Base-by-base conservation (phyloP, 2,797 vertebrate genomes). In the Melopsittacus undulatus region DNA sequence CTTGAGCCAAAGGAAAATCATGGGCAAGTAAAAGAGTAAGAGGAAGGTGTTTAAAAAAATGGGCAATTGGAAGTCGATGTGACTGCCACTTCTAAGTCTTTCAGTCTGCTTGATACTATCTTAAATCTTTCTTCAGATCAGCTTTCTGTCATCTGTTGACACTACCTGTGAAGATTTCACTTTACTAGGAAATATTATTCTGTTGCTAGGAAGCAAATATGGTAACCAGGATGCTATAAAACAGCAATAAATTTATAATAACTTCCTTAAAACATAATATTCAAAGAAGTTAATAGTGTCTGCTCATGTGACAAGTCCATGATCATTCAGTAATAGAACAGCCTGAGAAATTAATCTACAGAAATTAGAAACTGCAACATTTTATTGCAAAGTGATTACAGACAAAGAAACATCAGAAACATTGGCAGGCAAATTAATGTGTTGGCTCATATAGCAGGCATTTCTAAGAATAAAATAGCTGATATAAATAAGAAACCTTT, bases 121-220 rank as follows among this genome's bases (percentile, higher is more conserved):
- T 81, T 90, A 67, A 92, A 78, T 73, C 29, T 76, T 83, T 68
- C 42, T 62, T 64, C 26, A 34, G 40, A 73, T 59, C 52, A 75
- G 2, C 15, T 69, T 86, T 84, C 38, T 84, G 56, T 74, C 66
- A 48, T 81, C 62, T 56, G 13, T 77, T 90, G 54, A 62, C 17
- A 40, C 3, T 57, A 27, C 6, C 5, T 7, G 51, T 62, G 51
- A 84, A 24, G 56, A 83, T 76, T 93, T 92, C 46, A 32, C 10
- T 90, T 87, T 38, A 66, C 23, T 76, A 51, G 36, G 79, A 95
- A 93, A 86, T 85, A 92, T 70, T 95, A 49, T 89, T 83, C 66
- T 72, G 76, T 89, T 93, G 34, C 87, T 94, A 90, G 69, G 87
- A 91, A 92, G 49, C 57, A 91, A 83, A 78, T 27, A 26, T 48